Evolutionary conservation across 2,888 invertebrate genomes (phyloP).

Genomic region (Microctonus hyperodae): DNA sequence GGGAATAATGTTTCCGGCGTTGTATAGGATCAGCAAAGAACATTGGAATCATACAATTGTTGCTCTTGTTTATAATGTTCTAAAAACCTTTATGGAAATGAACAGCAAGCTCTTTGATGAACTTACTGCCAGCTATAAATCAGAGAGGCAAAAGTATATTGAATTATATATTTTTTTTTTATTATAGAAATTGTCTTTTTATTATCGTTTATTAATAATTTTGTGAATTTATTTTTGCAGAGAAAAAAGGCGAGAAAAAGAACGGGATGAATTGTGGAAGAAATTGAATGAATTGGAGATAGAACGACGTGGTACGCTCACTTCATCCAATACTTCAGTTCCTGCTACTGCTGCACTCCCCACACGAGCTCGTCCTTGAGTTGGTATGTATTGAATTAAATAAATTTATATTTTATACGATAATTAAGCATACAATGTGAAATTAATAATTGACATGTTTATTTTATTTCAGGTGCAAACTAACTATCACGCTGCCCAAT

Average conservation of each 20-base stretch:
- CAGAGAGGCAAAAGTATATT: slow-evolving; percentile 97
- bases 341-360: slow-evolving; percentile 59
- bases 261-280: slow-evolving; percentile 98
- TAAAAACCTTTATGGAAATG: slow-evolving; percentile 99
- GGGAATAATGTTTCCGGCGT: slow-evolving; percentile 99
- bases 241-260: slow-evolving; percentile 90
- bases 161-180: slow-evolving; percentile 5
- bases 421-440: slow-evolving; percentile 3
- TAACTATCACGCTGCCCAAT: slow-evolving; percentile 61
- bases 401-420: not conserved
- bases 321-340: slow-evolving; percentile 57
- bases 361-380: slow-evolving; percentile 62
- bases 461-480: slow-evolving; percentile 55
- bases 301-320: slow-evolving; percentile 53
- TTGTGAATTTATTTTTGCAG: too few species aligned
- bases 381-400: slow-evolving; percentile 47
- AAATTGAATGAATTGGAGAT: slow-evolving; percentile 90
- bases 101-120: slow-evolving; percentile 99
- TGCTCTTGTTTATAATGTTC: slow-evolving; percentile 98
- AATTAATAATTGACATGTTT: slow-evolving; percentile 27
- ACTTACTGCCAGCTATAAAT: slow-evolving; percentile 97
- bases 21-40: slow-evolving; percentile 98
- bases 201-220: too few species aligned
- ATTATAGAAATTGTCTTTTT: not conserved
- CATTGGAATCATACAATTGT: slow-evolving; percentile 99